A percentile compares a stretch with the other conserved stretches of the same genome.
phyloP scores from a whole-genome alignment of 2,888 invertebrate genomes.

The Tetheella fluctuosa region DNA sequence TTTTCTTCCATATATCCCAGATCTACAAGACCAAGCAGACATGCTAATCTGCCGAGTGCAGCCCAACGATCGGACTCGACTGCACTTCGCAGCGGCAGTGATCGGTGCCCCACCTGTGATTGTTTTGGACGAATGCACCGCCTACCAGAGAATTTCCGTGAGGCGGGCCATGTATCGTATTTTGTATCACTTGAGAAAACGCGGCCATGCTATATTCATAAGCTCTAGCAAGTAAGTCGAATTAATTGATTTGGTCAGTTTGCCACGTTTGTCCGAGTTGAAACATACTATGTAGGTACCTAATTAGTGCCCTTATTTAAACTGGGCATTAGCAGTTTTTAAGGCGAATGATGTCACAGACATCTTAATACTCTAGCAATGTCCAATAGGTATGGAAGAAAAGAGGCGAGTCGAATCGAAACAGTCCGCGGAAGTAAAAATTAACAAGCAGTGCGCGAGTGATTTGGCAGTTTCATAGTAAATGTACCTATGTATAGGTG shows the following conservation, averaged over 20 bases:
- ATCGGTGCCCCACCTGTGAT: slow-evolving; percentile 67
- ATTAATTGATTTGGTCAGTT: not conserved
- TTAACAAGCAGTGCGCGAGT: too few species aligned
- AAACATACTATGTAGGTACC: too few species aligned
- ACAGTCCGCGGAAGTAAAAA: too few species aligned
- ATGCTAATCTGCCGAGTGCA: slow-evolving; percentile 32
- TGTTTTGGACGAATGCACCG: slow-evolving; percentile 68
- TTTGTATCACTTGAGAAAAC: slow-evolving; percentile 53
- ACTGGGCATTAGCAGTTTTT: too few species aligned
- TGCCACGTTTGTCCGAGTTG: too few species aligned
- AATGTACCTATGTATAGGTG: too few species aligned
- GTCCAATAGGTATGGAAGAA: too few species aligned
- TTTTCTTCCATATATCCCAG: slow-evolving; percentile 37
- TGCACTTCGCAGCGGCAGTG: slow-evolving; percentile 66
- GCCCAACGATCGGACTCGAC: slow-evolving; percentile 34
- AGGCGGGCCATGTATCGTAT: slow-evolving; percentile 66
- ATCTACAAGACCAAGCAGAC: slow-evolving; percentile 35
- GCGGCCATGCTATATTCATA: slow-evolving; percentile 63
- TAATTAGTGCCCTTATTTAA: too few species aligned
- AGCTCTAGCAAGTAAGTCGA: slow-evolving; percentile 55
- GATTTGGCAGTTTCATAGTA: too few species aligned
- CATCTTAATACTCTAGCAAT: too few species aligned
- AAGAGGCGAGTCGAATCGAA: too few species aligned
- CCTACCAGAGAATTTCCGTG: slow-evolving; percentile 61
- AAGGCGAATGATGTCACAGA: too few species aligned